Base-by-base conservation (phyloP, 2,888 invertebrate genomes). In the Sinodicranocentrus sp. region DNA sequence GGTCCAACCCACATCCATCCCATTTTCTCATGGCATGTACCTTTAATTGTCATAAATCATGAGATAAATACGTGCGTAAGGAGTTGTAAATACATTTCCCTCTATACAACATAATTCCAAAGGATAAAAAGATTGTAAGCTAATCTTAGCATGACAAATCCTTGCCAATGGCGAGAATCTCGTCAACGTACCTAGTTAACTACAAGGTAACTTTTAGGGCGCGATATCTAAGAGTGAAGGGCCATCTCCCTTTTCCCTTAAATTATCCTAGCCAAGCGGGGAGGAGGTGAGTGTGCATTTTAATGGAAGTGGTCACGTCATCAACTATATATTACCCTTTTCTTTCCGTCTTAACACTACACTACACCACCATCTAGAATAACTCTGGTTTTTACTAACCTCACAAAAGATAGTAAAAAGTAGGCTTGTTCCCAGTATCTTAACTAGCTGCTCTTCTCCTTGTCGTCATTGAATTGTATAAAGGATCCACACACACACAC, bases 41-140 rank as follows among this genome's bases (percentile, higher is more conserved):
- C 61, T 25, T 61, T 39, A 39, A 28, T 72, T 57, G 61, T 73
- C 73, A 61, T 73, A 73, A 73, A 73, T 73, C 73, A 73, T 61
- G 73, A 25, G 59, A 17, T 73, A 73, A 73, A 43, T 73, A 73
- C 33, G 57, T 43, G 48, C 44, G 43, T 17, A 26, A 5, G 48
- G 15, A 48, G 48, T 48, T 48, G n/a, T 10, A 10, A 10, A 10
- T 48, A n/a, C n/a, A n/a, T 48, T 48, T n/a, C 48, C 48, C 15
- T 48, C 48, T n/a, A 48, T n/a, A 48, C 48, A 23, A 57, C 21
- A 57, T 57, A 57, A 57, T 23, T 61, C 26, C n/a, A 19, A 21
- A 5, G 67, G 67, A 17, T 23, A 67, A 67, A 21, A 19, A 10
- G 63, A 48, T 39, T 28, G 8, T 21, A 43, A 19, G 21, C 44